Base-by-base conservation (phyloP, 2,113 vertebrate species). In the Pelvicachromis taeniatus region DNA sequence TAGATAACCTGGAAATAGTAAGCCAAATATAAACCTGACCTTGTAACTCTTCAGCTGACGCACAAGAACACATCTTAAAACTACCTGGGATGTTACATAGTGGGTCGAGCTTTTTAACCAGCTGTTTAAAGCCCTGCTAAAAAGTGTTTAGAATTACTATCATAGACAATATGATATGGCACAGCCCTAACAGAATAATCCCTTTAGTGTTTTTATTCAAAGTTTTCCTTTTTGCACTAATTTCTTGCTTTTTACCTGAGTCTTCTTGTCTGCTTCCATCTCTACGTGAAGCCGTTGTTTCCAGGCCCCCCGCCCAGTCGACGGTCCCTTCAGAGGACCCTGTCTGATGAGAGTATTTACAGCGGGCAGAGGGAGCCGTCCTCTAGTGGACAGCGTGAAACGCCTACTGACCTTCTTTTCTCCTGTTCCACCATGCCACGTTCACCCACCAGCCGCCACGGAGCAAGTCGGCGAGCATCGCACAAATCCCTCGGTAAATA, bases 291-390 rank as follows among this genome's bases (percentile, higher is more conserved):
- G 97, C 97, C 97, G 42, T 93, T 96, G 19, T 98, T 98, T 87
- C 97, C 97, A 3, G 92, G 92, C 52, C 96, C 97, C 2, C 96
- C 96, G 31, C 95, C 97, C 6, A 94, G 95, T 26, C 96, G 97
- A 35, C 97, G 97, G 89, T 96, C 97, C 90, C 94, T 99, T 89
- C 97, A 99, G 94, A 96, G 98, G 77, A 99, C 98, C 2, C 94
- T 99, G 90, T 99, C 98, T 2, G 98, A 99, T 11, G 98, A 99
- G 95, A 99, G 98, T 61, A 98, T 99, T 93, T 99, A 99, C 95
- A 97, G 98, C 19, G 95, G 97, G 63, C 98, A 98, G 87, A 96
- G 98, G 89, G 97, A 98, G 38, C 95, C 97, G 9, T 96, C 97
- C 42, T 91, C 91, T 91, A 38, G 87, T 11, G 97, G 97, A 90